Evolutionary conservation across 1,140 invertebrate species (phyloP).

Genomic region (Psilanteris sp.): DNA sequence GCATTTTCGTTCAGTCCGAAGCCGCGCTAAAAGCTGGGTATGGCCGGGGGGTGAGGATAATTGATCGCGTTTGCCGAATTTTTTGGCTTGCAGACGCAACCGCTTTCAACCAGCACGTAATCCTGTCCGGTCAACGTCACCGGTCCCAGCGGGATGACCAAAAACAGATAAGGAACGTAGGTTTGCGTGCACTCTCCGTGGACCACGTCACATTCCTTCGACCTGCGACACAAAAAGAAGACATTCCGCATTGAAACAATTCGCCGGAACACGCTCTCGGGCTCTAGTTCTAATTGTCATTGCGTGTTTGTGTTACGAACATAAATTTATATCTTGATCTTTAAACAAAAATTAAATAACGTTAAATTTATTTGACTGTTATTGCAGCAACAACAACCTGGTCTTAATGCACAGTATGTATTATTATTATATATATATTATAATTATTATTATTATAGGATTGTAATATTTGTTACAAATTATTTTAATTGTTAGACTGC

Average conservation of each 20-base stretch:
- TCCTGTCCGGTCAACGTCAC: slow-evolving; percentile 94
- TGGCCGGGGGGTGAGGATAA: slow-evolving; percentile 65
- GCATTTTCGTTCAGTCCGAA: background rate
- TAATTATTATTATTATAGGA: too few species aligned
- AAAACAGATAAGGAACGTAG: slow-evolving; percentile 93
- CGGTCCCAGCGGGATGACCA: slow-evolving; percentile 93
- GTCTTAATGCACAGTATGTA: too few species aligned
- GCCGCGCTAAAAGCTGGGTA: slow-evolving; percentile 73
- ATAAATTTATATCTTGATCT: slow-evolving; percentile 11
- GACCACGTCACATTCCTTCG: slow-evolving; percentile 91
- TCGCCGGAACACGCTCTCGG: slow-evolving; percentile 4
- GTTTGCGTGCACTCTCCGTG: slow-evolving; percentile 94
- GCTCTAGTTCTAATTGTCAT: slow-evolving; percentile 39
- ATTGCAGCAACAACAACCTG: too few species aligned
- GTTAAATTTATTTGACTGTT: too few species aligned
- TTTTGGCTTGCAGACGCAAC: slow-evolving; percentile 93
- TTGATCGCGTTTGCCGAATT: slow-evolving; percentile 75
- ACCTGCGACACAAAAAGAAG: slow-evolving; percentile 80
- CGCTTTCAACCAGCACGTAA: slow-evolving; percentile 94
- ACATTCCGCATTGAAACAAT: slow-evolving; percentile 40
- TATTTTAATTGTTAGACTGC: too few species aligned
- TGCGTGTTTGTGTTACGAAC: slow-evolving; percentile 8
- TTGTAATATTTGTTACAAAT: too few species aligned
- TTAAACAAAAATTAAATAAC: too few species aligned
- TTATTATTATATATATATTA: too few species aligned